Percentiles rank a stretch among this genome's conserved stretches.
Evolutionary conservation across 2,888 invertebrate genomes (phyloP).

Genomic region (Dorcus parallelipipedus): DNA sequence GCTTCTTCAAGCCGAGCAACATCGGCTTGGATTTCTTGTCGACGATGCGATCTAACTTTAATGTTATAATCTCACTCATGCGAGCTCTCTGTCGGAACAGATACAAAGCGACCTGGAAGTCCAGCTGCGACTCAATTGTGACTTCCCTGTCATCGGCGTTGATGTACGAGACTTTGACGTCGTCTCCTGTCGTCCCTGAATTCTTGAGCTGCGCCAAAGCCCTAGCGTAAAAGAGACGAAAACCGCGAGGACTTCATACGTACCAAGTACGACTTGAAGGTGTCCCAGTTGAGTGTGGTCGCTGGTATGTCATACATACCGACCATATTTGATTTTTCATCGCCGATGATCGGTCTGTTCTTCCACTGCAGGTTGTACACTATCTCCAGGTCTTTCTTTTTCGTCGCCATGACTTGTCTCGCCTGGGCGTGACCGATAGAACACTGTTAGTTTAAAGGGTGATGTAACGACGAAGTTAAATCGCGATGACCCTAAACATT

Average conservation of each 20-base stretch:
- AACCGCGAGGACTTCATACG: slow-evolving; percentile 16
- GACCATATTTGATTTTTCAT: slow-evolving; percentile 44
- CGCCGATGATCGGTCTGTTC: slow-evolving; percentile 38
- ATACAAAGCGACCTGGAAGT: slow-evolving; percentile 48
- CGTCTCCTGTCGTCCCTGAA: slow-evolving; percentile 44
- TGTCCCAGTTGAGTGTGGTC: slow-evolving; percentile 46
- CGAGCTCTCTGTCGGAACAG: slow-evolving; percentile 43
- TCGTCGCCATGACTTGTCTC: slow-evolving; percentile 27
- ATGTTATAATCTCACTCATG: slow-evolving; percentile 41
- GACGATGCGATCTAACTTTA: slow-evolving; percentile 41
- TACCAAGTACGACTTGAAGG: slow-evolving; percentile 50
- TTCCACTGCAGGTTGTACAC: slow-evolving; percentile 49
- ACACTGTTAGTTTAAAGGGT: too few species aligned
- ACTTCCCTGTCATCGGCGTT: slow-evolving; percentile 46
- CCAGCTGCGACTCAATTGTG: slow-evolving; percentile 47
- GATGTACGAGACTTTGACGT: slow-evolving; percentile 47
- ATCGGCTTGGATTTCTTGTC: slow-evolving; percentile 8
- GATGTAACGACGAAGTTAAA: too few species aligned
- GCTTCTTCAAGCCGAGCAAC: slow-evolving; percentile 2
- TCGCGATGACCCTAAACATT: not conserved
- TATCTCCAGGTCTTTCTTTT: slow-evolving; percentile 42
- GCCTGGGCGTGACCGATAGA: too few species aligned
- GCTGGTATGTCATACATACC: slow-evolving; percentile 49
- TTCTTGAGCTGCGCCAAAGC: slow-evolving; percentile 43
- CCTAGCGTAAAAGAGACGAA: not conserved